phyloP scores from a whole-genome alignment of 2,113 vertebrate genomes.

The Aix galericulata region DNA sequence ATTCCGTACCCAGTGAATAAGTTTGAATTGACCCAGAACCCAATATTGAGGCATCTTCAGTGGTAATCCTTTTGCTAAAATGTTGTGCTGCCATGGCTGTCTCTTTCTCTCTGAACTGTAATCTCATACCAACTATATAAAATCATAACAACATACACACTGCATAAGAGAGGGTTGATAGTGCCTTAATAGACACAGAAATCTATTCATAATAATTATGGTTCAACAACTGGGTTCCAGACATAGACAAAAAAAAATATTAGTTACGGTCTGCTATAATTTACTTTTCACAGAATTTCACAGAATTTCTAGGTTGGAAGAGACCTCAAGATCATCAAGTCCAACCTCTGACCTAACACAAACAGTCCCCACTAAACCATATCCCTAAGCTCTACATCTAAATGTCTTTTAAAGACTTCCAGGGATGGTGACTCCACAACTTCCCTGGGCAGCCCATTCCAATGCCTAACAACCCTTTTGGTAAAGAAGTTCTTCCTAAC shows the following conservation, averaged over 20 bases:
- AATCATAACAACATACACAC: background rate
- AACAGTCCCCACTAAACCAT: too few relatives aligned
- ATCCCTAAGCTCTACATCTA: too few relatives aligned
- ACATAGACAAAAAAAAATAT: background rate
- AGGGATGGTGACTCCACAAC: too few relatives aligned
- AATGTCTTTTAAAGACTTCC: too few relatives aligned
- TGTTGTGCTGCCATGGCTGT: background rate
- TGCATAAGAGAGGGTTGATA: background rate
- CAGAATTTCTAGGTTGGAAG: too few relatives aligned
- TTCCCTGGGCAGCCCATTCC: too few relatives aligned
- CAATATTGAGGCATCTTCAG: background rate
- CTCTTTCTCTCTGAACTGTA: background rate
- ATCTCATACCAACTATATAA: background rate
- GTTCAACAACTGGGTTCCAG: background rate
- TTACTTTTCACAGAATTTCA: background rate
- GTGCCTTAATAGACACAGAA: background rate
- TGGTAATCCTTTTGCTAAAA: background rate
- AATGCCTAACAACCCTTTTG: too few relatives aligned
- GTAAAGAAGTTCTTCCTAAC: too few relatives aligned
- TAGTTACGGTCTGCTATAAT: background rate
- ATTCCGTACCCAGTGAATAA: background rate
- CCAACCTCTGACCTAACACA: too few relatives aligned
- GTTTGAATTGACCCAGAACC: background rate
- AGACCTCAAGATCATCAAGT: too few relatives aligned
- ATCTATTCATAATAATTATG: conserved; percentile 30